Evolutionary conservation across 2,113 vertebrate species (phyloP), one percentile per base, ranked within the genome.

Genomic region (Nipponia nippon): DNA sequence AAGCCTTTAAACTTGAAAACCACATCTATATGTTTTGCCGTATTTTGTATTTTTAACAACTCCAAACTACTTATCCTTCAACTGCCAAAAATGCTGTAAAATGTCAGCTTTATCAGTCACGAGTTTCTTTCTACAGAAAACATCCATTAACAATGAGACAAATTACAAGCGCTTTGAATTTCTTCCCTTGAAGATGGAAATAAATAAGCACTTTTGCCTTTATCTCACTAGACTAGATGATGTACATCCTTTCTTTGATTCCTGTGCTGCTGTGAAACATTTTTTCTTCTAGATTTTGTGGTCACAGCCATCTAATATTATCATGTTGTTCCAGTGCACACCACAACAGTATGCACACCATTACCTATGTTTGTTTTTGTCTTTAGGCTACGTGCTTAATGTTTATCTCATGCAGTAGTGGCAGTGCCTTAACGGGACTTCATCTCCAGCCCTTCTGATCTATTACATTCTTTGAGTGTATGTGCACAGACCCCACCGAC

Each of bases 401-500:
- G 11, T 75, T 84, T 82, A 20, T 63, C 38, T 63, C 44, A 8
- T 42, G 38, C 38, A 52, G 18, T 26, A 77, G 44, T 2, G 1
- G 15, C 44, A 84, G 32, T 7, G 9, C 38, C 25, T 79, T 82
- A 26, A 21, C 10, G 50, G 30, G 26, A 14, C 44, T 83, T 53
- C 20, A 10, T 53, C 47, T 75, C 23, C 23, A 67, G 17, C 26
- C 23, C 29, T 67, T 87, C 46, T 49, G 10, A 20, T 32, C 30
- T 38, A 1, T 75, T 59, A 0, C 3, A 1, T 66, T 34, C 29
- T 52, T 40, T 21, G 47, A 55, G 47, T 7, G 16, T 21, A 1
- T 2, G 12, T 26, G 12, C 42, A 26, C 18, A 78, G 58, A 32
- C 25, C 3, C 12, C 11, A 27, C 38, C 0, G 0, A 30, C 3